These are phyloP conservation scores for Aleiodes sp. DNA, from an alignment of 1,140 invertebrate genomes.

Conservation along the genomic window DNA sequence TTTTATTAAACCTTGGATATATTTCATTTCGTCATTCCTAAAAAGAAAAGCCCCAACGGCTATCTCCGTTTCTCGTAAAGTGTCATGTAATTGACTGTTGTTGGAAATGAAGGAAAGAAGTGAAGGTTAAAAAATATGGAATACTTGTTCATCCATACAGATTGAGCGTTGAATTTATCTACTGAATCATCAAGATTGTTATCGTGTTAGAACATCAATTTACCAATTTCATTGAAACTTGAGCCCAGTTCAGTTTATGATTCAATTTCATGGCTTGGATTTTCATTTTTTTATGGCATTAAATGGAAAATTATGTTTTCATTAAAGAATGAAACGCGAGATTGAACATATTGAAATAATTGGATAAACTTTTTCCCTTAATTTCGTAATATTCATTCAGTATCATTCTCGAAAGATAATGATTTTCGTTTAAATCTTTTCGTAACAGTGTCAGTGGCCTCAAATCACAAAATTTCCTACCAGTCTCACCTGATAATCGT, in stretches of 20 bases:
- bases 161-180: background rate
- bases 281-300: too few species aligned
- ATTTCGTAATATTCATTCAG: too few species aligned
- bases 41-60: background rate
- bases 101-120: background rate
- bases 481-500: conserved; percentile 7
- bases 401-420: too few species aligned
- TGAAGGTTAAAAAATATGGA: too few species aligned
- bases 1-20: background rate
- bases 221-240: background rate
- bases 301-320: too few species aligned
- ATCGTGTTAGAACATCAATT: background rate
- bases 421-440: too few species aligned
- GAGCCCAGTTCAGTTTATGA: background rate
- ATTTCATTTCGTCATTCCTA: conserved; percentile 6
- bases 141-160: background rate
- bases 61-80: background rate
- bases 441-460: background rate
- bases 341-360: too few species aligned
- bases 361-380: too few species aligned
- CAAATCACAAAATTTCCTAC: background rate
- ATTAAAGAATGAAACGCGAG: too few species aligned
- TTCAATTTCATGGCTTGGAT: background rate
- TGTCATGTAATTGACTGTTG: background rate
- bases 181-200: background rate